Base-by-base conservation (phyloP, 2,888 invertebrate genomes). In the Drosophila acutilabella region DNA sequence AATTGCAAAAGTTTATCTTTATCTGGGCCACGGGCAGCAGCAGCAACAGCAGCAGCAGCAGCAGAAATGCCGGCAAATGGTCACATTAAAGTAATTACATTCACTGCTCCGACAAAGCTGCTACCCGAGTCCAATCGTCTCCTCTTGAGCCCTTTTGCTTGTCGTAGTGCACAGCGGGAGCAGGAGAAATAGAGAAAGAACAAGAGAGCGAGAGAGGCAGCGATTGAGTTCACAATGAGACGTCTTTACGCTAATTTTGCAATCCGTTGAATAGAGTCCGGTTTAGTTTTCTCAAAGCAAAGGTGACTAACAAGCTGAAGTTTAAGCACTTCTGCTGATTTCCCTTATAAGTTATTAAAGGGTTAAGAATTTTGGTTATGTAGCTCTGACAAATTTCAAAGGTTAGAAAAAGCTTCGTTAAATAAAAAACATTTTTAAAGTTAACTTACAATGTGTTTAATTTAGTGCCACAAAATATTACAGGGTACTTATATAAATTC, bases 1-100 rank as follows among this genome's bases (percentile, higher is more conserved):
- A 86, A 86, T 88, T 86, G 87, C 87, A 88, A 86, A 86, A 86
- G 85, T 86, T 85, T 88, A 88, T 88, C 85, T 86, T 75, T 86
- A 88, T 83, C 85, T 86, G 78, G 68, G 74, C 73, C 78, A 76
- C 53, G 69, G 67, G 67, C 84, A 80, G 77, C 71, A 62, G 53
- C 26, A 13, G 33, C 36, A 13, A 11, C 36, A 13, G 36, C 4
- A 13, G 36, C 13, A 11, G 36, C 13, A 36, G 36, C 36, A 36
- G 33, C 33, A 36, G 71, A 62, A 70, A 45, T 78, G 56, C 68
- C 64, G 59, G 61, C 74, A 78, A 84, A 88, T 79, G 67, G 76
- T 73, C 78, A 79, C 79, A 79, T 78, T 79, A 78, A 79, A 78
- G 75, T 78, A 78, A 78, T 79, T 78, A 79, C 79, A 73, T 70